phyloP scores from a whole-genome alignment of 2,113 vertebrate genomes.

The Anolis carolinensis region DNA sequence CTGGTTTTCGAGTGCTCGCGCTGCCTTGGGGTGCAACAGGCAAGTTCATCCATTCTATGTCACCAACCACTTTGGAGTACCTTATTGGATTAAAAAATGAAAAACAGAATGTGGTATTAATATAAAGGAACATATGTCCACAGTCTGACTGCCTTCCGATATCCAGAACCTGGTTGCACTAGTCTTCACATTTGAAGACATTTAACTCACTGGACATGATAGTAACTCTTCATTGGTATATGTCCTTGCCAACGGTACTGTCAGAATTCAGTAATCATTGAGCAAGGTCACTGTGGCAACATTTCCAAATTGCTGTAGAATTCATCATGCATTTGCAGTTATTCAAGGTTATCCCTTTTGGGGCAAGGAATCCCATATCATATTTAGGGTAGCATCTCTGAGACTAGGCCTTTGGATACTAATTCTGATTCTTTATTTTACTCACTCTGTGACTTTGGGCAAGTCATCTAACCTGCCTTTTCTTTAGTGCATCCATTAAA shows the following conservation, averaged over 20 bases:
- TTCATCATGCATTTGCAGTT: conserved; percentile 56
- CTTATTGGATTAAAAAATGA: not conserved
- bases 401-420: conserved; percentile 21
- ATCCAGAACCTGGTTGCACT: not conserved
- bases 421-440: conserved; percentile 40
- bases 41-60: too few species aligned
- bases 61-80: not conserved
- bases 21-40: too few species aligned
- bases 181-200: not conserved
- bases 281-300: conserved; percentile 53
- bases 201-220: not conserved
- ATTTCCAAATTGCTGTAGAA: conserved; percentile 65
- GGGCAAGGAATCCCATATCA: conserved; percentile 37
- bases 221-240: not conserved
- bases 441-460: conserved; percentile 9
- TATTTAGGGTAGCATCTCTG: conserved; percentile 36
- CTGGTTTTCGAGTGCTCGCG: too few species aligned
- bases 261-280: conserved; percentile 62
- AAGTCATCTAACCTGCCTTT: conserved; percentile 38
- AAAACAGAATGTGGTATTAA: not conserved
- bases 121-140: not conserved
- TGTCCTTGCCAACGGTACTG: conserved; percentile 43
- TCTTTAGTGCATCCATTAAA: conserved; percentile 38
- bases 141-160: not conserved
- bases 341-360: conserved; percentile 55